These are phyloP conservation scores for Metalampra italica DNA, from an alignment of 2,888 invertebrate species.

Conservation along the genomic window DNA sequence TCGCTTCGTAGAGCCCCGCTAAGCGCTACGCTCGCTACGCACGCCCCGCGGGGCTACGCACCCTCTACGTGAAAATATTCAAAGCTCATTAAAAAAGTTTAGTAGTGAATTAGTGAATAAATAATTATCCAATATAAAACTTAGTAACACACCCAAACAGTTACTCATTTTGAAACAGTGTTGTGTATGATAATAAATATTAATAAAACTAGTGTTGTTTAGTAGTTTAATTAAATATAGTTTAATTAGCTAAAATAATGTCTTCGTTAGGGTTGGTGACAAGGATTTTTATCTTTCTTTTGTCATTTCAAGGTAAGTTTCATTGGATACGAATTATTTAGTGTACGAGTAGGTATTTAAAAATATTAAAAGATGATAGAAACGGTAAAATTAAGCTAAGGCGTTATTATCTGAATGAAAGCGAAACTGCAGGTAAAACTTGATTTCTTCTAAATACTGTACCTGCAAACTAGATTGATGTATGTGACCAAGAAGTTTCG, in stretches of 20 bases:
- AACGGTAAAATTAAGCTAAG: too few relatives aligned
- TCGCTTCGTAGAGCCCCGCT: background rate
- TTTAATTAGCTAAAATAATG: background rate
- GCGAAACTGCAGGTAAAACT: too few relatives aligned
- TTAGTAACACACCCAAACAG: background rate
- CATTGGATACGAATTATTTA: too few relatives aligned
- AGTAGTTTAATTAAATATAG: background rate
- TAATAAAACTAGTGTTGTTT: background rate
- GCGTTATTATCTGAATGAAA: background rate
- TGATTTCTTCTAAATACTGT: too few relatives aligned
- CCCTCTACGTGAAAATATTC: background rate
- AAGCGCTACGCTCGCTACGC: conserved; percentile 4
- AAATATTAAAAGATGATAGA: background rate
- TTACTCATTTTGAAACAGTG: background rate
- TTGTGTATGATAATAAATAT: conserved; percentile 1
- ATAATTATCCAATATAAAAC: background rate
- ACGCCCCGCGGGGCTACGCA: background rate
- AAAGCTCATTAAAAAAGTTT: background rate
- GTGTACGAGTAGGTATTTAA: background rate
- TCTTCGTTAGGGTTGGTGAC: background rate
- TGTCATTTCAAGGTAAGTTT: conserved; percentile 2
- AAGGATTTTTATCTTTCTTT: background rate
- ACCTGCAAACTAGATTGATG: too few relatives aligned
- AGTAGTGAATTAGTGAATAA: too few relatives aligned
- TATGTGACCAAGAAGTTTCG: too few relatives aligned